phyloP scores from a whole-genome alignment of 2,888 invertebrate genomes.

The Barypeithes pellucidus region DNA sequence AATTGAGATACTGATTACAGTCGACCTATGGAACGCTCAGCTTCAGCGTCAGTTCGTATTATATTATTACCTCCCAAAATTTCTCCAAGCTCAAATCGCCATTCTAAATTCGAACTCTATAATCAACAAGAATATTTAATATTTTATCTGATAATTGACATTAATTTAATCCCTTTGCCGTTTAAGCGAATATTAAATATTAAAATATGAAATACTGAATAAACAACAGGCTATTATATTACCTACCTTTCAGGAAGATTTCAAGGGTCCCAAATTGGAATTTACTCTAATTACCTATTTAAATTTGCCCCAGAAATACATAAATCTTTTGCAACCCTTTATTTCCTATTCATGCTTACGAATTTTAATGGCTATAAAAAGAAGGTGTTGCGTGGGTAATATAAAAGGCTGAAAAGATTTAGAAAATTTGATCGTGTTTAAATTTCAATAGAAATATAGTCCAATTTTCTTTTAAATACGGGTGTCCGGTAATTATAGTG shows the following conservation, averaged over 20 bases:
- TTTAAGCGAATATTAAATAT: conserved; percentile 3
- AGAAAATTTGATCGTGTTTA: not conserved
- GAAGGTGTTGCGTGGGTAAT: not conserved
- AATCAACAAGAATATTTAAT: too few relatives aligned
- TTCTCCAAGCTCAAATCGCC: too few relatives aligned
- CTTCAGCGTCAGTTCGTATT: too few relatives aligned
- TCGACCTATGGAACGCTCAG: too few relatives aligned
- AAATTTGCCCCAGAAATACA: conserved; percentile 12
- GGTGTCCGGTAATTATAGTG: too few relatives aligned
- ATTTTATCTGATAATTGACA: not conserved
- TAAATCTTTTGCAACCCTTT: conserved; percentile 16
- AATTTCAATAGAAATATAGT: not conserved
- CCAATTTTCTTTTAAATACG: too few relatives aligned
- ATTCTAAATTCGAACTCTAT: too few relatives aligned
- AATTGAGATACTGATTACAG: too few relatives aligned
- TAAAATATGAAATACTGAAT: not conserved
- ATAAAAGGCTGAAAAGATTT: not conserved
- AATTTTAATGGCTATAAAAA: conserved; percentile 7
- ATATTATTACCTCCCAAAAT: too few relatives aligned
- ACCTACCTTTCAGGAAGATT: conserved; percentile 7
- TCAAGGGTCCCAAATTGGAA: conserved; percentile 8
- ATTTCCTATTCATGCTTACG: conserved; percentile 3
- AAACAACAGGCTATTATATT: conserved; percentile 4
- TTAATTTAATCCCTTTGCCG: not conserved
- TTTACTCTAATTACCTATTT: conserved; percentile 12